Evolutionary conservation across 35 echinoderm and acorn worm genomes (phyloP).

Genomic region (Heliocidaris tuberculata): DNA sequence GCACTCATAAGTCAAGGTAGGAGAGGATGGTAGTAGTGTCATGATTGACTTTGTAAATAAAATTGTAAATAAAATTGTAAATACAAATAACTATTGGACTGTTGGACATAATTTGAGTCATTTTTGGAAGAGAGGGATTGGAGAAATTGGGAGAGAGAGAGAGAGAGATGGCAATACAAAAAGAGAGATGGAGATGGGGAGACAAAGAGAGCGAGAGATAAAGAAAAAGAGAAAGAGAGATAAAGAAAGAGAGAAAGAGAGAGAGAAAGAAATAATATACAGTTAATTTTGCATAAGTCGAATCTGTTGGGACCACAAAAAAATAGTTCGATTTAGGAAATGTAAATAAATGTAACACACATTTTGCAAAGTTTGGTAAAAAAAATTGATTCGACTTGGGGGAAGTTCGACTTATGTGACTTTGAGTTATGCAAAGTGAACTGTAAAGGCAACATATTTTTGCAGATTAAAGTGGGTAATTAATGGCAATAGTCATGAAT

Average conservation of each 20-base stretch:
- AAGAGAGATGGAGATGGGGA: neutral
- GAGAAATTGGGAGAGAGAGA: neutral
- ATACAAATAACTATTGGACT: neutral
- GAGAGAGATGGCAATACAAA: neutral
- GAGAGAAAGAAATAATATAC: neutral
- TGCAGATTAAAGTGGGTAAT: too few species aligned
- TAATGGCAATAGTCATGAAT: too few species aligned
- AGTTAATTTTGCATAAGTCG: too few species aligned
- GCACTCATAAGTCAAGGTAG: neutral
- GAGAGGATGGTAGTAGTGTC: too few species aligned
- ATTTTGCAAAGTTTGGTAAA: too few species aligned
- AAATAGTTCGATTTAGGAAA: too few species aligned
- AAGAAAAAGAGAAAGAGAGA: neutral
- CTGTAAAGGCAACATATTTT: too few species aligned
- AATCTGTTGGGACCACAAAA: too few species aligned
- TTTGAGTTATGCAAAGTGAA: too few species aligned
- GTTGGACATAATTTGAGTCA: neutral
- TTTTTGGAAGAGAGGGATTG: neutral
- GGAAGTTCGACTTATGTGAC: too few species aligned
- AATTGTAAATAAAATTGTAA: constrained; percentile 9
- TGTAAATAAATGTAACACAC: too few species aligned
- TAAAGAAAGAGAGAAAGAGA: neutral
- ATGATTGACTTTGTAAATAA: neutral
- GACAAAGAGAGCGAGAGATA: neutral
- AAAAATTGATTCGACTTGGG: too few species aligned